These are phyloP conservation scores for Hydraecia micacea DNA, from an alignment of 2,888 invertebrate genomes.

Conservation along the genomic window DNA sequence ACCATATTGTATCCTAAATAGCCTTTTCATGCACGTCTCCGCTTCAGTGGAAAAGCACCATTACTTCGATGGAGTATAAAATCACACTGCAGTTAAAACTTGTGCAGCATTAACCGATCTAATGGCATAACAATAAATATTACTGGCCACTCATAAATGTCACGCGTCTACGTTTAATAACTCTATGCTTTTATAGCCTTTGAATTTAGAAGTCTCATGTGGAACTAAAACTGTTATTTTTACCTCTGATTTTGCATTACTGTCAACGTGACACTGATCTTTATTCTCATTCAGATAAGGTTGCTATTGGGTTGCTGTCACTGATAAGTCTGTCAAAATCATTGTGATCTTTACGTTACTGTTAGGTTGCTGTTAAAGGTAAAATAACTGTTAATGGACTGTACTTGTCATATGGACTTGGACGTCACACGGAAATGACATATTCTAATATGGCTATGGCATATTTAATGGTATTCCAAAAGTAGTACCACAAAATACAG, in stretches of 20 bases:
- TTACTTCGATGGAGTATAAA: not conserved
- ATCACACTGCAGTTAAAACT: constrained; percentile 33
- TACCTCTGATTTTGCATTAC: not conserved
- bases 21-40: not conserved
- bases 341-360: too few species aligned
- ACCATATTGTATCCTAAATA: not conserved
- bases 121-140: constrained; percentile 57
- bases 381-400: too few species aligned
- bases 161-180: constrained; percentile 38
- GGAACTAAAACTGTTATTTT: not conserved
- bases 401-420: not conserved
- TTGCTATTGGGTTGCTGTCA: too few species aligned
- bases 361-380: too few species aligned
- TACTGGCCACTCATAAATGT: constrained; percentile 43
- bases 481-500: too few species aligned
- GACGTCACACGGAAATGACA: not conserved
- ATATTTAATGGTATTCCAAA: too few species aligned
- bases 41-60: not conserved
- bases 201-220: constrained; percentile 47
- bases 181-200: constrained; percentile 49
- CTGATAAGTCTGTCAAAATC: too few species aligned
- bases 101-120: constrained; percentile 49
- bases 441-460: too few species aligned
- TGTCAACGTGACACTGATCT: not conserved
- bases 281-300: too few species aligned